Evolutionary conservation across 2,888 invertebrate genomes (phyloP), one percentile per base, ranked within the genome.

Genomic region (Lasioglossum lativentre): DNA sequence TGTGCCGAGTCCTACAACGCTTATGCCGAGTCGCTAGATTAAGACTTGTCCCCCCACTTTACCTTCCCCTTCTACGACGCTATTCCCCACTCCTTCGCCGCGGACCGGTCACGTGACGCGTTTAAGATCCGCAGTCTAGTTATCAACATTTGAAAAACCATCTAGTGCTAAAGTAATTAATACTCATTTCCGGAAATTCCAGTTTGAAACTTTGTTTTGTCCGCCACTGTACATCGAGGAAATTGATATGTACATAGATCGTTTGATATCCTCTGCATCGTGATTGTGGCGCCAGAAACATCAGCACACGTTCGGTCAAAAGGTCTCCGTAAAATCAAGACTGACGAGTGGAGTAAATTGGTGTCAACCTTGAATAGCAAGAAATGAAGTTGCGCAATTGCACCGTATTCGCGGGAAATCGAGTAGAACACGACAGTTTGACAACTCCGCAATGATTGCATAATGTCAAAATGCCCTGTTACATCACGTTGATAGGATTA

Each of bases 371-470:
- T 88, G 88, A 83, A 76, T 70, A 72, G 27, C 45, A 83, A 80
- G 85, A 88, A 85, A 75, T n/a, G 74, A 66, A 38, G 52, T 90
- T 89, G 88, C 68, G 78, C 47, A 88, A 90, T 88, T 76, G 8
- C 72, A 63, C 14, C 27, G 19, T 68, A 68, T 16, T 56, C 59
- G 27, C 40, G 63, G 34, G 56, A 23, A 52, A 63, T 66, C 63
- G 30, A 19, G 40, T 72, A 68, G 78, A 88, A 79, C 52, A 8
- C 59, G 52, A 38, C 75, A 80, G 59, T 81, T 86, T 47, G 79
- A 82, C 59, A 78, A 82, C 42, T 85, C 52, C 14, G 6, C 6
- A 6, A 30, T 30, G 40, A 42, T 88, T 89, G 76, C 81, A 38
- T 73, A 87, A 87, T 80, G 45, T 34, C 1, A 30, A 30, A 73